phyloP scores from a whole-genome alignment of 2,888 invertebrate genomes.

The Tenthredo notha region DNA sequence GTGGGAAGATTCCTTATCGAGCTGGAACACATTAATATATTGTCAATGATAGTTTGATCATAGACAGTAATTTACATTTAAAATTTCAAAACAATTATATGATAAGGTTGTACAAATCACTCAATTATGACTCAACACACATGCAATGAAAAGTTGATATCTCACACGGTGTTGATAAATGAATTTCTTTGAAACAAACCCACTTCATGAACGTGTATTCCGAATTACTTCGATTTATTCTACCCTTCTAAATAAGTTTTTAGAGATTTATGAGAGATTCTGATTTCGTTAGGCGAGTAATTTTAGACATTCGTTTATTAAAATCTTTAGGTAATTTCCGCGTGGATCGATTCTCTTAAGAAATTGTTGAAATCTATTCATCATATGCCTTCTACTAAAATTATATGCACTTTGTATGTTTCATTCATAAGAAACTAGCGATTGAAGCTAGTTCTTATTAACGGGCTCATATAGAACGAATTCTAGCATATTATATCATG shows the following conservation, averaged over 20 bases:
- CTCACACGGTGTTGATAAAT: neutral
- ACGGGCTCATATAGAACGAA: no score
- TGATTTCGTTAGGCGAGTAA: neutral
- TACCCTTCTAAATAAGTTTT: neutral
- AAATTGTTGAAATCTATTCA: no score
- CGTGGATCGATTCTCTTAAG: no score
- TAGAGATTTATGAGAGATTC: neutral
- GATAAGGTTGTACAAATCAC: constrained; percentile 28
- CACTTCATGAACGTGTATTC: neutral
- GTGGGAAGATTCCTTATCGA: constrained; percentile 70
- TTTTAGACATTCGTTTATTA: neutral
- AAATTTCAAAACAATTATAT: constrained; percentile 29
- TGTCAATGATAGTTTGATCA: neutral
- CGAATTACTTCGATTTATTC: neutral
- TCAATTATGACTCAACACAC: constrained; percentile 42
- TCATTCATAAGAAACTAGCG: no score
- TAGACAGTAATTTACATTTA: neutral
- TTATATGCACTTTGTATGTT: no score
- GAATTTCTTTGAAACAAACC: neutral
- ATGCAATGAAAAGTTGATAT: constrained; percentile 33
- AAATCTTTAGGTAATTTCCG: no score
- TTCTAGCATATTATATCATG: no score
- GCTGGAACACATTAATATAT: constrained; percentile 64
- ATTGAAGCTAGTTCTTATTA: no score
- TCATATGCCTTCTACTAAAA: no score